Conservation (phyloP, 2,888 invertebrate species). For the Polydrusus pterygomalis region DNA sequence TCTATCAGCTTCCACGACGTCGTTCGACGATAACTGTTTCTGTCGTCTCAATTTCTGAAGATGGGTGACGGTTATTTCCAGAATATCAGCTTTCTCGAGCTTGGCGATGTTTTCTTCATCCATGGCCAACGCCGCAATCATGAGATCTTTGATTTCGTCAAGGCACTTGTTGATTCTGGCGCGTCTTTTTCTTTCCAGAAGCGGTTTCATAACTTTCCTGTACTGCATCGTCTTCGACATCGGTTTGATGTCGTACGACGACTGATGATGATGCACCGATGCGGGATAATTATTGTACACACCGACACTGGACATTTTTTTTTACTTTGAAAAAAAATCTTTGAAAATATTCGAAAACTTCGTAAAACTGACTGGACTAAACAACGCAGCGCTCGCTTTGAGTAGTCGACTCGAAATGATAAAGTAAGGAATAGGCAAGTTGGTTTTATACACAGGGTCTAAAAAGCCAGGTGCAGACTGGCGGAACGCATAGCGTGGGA, state of each 20-base stretch:
- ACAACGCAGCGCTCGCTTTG: constrained; percentile 62
- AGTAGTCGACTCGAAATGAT: constrained; percentile 72
- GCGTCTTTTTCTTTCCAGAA: constrained; percentile 90
- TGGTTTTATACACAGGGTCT: constrained; percentile 77
- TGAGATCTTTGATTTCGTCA: constrained; percentile 91
- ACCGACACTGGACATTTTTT: constrained; percentile 69
- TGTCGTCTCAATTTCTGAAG: constrained; percentile 88
- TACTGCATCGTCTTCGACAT: constrained; percentile 95
- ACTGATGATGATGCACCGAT: constrained; percentile 51
- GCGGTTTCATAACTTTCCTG: constrained; percentile 95
- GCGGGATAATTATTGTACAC: constrained; percentile 61
- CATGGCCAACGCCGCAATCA: constrained; percentile 88
- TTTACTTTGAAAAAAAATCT: constrained; percentile 58
- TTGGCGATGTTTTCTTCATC: constrained; percentile 93
- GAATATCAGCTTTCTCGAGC: constrained; percentile 91
- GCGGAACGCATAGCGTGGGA: constrained; percentile 60
- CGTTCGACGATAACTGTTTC: constrained; percentile 81
- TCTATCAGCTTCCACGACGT: constrained; percentile 84
- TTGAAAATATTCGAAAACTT: constrained; percentile 48
- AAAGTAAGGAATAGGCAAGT: constrained; percentile 68
- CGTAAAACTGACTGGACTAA: constrained; percentile 40
- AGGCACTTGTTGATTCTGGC: constrained; percentile 93
- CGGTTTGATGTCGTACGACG: constrained; percentile 58
- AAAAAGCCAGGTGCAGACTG: constrained; percentile 63
- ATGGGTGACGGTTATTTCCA: constrained; percentile 89